Base-by-base conservation (phyloP, 2,888 invertebrate genomes). In the Synergus japonicus region DNA sequence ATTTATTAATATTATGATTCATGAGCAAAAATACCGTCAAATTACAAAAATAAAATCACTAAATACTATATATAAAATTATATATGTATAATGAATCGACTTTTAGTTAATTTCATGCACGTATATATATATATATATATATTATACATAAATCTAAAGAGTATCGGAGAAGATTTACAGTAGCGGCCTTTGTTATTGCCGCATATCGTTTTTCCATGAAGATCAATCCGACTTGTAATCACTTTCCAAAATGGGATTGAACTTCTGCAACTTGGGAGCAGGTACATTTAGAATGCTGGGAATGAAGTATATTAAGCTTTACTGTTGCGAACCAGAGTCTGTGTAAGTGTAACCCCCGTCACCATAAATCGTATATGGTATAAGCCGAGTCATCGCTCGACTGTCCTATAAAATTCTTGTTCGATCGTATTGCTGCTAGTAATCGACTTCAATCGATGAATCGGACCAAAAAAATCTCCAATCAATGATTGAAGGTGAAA, bases 321-420 rank as follows among this genome's bases (percentile, higher is more conserved):
- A 44, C 15, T 69, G 8, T 18, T 69, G 46, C 46, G 22, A 69
- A 69, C 66, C 18, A 66, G 18, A 66, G 41, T 65, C 41, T 65
- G 64, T 64, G 65, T 77, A 54, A 77, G n/a, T n/a, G n/a, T n/a
- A n/a, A n/a, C 60, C 76, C 60, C 77, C 73, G 63, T 80, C 60
- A 41, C 79, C 77, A 80, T 73, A 80, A 80, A 77, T 80, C 77
- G 77, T 80, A 80, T 80, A 80, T 80, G 77, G 79, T 69, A 37
- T 54, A 54, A 69, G 73, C n/a, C 79, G 77, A 80, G 77, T 80
- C 79, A 80, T 80, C 77, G 76, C 18, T 79, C 76, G 65, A 64
- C 41, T 66, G 79, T 66, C 79, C 79, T 67, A 79, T 79, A 79
- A 79, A 79, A 65, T 66, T 79, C 79, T 43, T 22, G 41, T 66